Evolutionary conservation across 2,797 vertebrate species (phyloP), one percentile per base, ranked within the genome.

Genomic region (Oreochromis mossambicus): DNA sequence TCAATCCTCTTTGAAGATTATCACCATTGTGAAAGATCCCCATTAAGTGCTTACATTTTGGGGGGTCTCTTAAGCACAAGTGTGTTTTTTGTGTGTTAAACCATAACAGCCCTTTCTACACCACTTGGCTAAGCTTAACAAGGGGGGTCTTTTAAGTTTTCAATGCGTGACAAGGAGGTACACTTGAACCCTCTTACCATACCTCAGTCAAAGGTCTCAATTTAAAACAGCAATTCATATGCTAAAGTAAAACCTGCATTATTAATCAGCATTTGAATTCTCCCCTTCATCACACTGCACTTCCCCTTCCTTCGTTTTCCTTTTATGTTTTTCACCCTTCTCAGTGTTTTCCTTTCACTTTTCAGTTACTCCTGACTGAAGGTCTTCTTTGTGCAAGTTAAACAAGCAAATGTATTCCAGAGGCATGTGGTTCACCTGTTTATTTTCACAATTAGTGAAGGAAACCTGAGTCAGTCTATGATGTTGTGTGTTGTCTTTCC

Each of bases 1-100:
- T 86, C 79, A 87, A 32, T 83, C 88, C 88, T 91, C 90, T 95
- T 95, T 93, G 91, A 94, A 94, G 94, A 95, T 92, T 88, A 92
- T 91, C 87, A 61, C 82, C 81, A 88, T 90, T 91, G 89, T 87
- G 91, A 92, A 93, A 91, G 87, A 58, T 91, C 70, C 86, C 92
- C 88, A 85, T 92, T 92, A 94, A 90, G 85, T 86, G 86, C 84
- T 92, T 94, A 83, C 38, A 70, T 86, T 81, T 88, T 80, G 79
- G 79, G 73, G 46, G 63, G 58, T 76, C 86, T 87, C 86, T 92
- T 73, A 77, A 86, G 87, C 68, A 81, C 32, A 78, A 87, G 84
- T 82, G 82, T 86, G 85, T 81, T 89, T 63, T 90, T 89, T 89
- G 81, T 91, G 83, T 79, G 61, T 86, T 79, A 76, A 88, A 80